Evolutionary conservation across 2,113 vertebrate species (phyloP).

Genomic region (Donacobius atricapilla): DNA sequence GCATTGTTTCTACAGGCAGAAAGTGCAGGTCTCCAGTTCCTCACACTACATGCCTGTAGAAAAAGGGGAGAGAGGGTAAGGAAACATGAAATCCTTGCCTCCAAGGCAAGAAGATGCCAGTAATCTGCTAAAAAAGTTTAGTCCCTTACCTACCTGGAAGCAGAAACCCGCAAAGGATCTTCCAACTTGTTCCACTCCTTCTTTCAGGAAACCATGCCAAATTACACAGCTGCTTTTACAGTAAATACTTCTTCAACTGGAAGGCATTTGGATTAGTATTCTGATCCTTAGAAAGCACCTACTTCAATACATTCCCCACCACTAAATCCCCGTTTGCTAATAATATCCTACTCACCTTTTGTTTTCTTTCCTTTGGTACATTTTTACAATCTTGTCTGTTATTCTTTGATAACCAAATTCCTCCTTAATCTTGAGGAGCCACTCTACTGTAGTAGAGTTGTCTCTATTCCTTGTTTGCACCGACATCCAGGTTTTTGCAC

Average conservation of each 20-base stretch:
- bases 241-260: background rate
- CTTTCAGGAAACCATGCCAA: background rate
- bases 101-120: background rate
- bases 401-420: conserved; percentile 4
- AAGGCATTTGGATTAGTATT: background rate
- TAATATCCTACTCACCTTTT: background rate
- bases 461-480: background rate
- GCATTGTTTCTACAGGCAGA: background rate
- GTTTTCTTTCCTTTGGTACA: background rate
- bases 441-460: background rate
- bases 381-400: background rate
- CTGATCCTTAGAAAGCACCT: background rate
- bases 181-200: background rate
- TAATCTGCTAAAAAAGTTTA: background rate
- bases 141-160: background rate
- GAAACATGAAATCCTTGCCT: background rate
- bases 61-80: background rate
- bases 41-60: background rate
- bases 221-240: background rate
- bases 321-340: background rate
- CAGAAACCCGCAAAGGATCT: background rate
- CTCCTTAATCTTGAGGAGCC: background rate
- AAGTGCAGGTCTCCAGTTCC: background rate
- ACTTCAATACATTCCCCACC: background rate
- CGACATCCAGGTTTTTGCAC: background rate